These are phyloP conservation scores for Bombus soroeensis DNA, from an alignment of 1,140 invertebrate genomes.

Conservation along the genomic window DNA sequence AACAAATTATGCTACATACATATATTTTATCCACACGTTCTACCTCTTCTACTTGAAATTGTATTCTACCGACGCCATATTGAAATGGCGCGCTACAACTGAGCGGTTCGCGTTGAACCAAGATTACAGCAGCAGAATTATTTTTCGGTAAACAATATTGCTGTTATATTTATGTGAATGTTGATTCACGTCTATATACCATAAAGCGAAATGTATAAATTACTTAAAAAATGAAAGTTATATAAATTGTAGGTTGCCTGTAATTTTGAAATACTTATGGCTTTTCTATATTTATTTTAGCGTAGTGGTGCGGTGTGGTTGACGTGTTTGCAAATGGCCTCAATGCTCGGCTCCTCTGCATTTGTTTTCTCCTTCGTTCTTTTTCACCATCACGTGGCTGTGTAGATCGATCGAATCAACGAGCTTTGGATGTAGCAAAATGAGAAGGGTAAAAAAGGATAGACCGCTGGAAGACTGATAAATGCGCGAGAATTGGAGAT, in stretches of 20 bases:
- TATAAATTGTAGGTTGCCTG: not conserved
- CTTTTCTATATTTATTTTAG: slow-evolving; percentile 7
- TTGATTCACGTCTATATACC: no score
- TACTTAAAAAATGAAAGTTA: not conserved
- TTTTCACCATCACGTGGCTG: not conserved
- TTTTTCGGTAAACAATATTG: not conserved
- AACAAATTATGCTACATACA: not conserved
- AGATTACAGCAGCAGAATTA: not conserved
- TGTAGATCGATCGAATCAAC: slow-evolving; percentile 16
- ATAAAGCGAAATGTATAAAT: no score
- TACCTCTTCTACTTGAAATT: not conserved
- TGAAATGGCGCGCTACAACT: slow-evolving; percentile 19
- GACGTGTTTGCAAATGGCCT: not conserved
- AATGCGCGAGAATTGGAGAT: slow-evolving; percentile 40
- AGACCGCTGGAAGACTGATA: slow-evolving; percentile 9
- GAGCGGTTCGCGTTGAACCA: not conserved
- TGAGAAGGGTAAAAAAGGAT: no score
- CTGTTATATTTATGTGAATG: not conserved
- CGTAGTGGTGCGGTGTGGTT: not conserved
- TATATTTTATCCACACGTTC: not conserved
- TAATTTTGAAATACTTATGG: not conserved
- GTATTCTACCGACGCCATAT: slow-evolving; percentile 16
- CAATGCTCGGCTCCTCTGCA: not conserved
- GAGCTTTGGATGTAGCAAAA: not conserved
- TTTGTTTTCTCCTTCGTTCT: not conserved